Percentiles rank a stretch among this genome's conserved stretches.
These are phyloP conservation scores for Slavum lentiscoides DNA, from an alignment of 2,888 invertebrate species.

Conservation along the genomic window DNA sequence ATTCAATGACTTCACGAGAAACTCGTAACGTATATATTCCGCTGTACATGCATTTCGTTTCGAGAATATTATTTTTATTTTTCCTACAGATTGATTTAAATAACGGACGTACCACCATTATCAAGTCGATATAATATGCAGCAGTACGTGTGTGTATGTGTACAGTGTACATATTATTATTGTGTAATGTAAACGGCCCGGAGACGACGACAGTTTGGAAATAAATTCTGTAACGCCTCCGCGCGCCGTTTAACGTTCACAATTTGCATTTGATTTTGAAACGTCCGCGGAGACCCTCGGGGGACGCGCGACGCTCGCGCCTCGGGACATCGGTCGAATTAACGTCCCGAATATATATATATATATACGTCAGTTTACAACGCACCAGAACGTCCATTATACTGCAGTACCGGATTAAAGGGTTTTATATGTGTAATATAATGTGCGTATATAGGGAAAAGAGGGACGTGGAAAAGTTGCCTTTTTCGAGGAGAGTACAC, in stretches of 20 bases:
- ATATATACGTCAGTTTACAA: constrained; percentile 43
- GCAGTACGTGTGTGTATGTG: neutral
- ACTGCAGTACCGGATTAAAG: constrained; percentile 19
- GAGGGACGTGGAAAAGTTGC: too few species aligned
- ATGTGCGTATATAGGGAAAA: too few species aligned
- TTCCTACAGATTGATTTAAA: too few species aligned
- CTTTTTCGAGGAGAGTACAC: too few species aligned
- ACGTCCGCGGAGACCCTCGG: constrained; percentile 24
- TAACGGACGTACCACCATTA: too few species aligned
- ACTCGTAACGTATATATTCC: too few species aligned
- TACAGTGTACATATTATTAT: neutral
- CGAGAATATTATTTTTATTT: too few species aligned
- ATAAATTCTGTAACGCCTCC: constrained; percentile 25
- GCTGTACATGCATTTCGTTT: too few species aligned
- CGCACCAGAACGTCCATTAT: constrained; percentile 9
- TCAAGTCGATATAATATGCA: too few species aligned
- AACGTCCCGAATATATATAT: constrained; percentile 42
- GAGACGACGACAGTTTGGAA: constrained; percentile 28
- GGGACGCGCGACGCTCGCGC: constrained; percentile 36
- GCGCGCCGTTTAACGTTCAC: constrained; percentile 50
- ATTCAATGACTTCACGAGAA: too few species aligned
- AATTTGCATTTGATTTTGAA: constrained; percentile 52
- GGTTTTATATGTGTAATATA: constrained; percentile 15
- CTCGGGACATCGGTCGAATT: constrained; percentile 49
- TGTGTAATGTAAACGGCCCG: neutral